These are phyloP conservation scores for Cyclura pinguis DNA, from an alignment of 2,797 vertebrate genomes.

Conservation along the genomic window DNA sequence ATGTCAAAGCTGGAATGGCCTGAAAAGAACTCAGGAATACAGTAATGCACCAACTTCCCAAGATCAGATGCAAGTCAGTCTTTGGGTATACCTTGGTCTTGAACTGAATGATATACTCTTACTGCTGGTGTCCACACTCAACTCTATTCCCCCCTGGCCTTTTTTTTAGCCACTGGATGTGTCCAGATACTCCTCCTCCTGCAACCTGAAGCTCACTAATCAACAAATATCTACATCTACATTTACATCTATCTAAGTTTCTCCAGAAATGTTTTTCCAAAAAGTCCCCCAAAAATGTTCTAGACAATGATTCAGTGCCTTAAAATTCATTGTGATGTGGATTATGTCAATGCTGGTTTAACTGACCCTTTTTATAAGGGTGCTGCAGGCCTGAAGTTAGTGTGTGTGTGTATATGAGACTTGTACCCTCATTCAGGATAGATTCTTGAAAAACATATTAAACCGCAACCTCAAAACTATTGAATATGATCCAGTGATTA, in stretches of 20 bases:
- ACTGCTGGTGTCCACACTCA: not conserved
- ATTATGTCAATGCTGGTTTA: not conserved
- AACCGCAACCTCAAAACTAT: not conserved
- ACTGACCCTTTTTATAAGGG: not conserved
- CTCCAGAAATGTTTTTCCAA: not conserved
- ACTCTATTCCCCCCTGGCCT: not conserved
- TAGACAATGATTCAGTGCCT: no score
- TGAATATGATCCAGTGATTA: not conserved
- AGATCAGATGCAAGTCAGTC: not conserved
- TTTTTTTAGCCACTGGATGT: not conserved
- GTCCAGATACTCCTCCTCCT: not conserved
- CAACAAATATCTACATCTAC: no score
- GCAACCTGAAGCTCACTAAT: no score
- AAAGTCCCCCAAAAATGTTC: no score
- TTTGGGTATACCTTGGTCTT: not conserved
- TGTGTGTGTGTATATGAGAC: no score
- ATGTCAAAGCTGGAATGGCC: no score
- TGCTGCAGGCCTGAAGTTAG: no score
- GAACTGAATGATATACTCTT: not conserved
- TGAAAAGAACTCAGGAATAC: not conserved
- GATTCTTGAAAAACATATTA: not conserved
- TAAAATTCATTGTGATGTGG: not conserved
- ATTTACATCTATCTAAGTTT: no score
- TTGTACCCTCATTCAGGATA: not conserved
- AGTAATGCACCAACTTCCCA: not conserved